Percentiles rank a stretch among this genome's conserved stretches.
Evolutionary conservation across 2,888 invertebrate species (phyloP).

Genomic region (Hydrotaea diabolus): DNA sequence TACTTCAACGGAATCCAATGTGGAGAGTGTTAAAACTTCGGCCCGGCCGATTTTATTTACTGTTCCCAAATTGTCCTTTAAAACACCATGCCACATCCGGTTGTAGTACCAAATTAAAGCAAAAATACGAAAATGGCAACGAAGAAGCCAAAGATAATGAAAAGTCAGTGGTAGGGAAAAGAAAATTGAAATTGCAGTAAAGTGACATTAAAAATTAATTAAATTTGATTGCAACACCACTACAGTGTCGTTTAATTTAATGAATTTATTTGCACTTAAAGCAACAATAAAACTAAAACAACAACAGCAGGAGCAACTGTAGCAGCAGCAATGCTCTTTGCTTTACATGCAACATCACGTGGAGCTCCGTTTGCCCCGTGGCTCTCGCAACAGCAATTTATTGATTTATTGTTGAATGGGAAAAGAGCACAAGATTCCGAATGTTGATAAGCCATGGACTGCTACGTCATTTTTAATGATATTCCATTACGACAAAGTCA

Average conservation of each 20-base stretch:
- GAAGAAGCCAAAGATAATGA: constrained; percentile 53
- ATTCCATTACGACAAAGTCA: constrained; percentile 9
- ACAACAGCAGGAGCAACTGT: background rate
- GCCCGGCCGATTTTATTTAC: too few relatives aligned
- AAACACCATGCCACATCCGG: background rate
- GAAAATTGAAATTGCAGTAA: constrained; percentile 77
- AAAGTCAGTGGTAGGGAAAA: constrained; percentile 68
- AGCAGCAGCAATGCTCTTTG: background rate
- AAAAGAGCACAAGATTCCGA: constrained; percentile 16
- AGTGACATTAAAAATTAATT: constrained; percentile 79
- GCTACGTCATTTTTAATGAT: constrained; percentile 12
- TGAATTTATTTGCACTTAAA: constrained; percentile 68
- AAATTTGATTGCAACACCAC: constrained; percentile 76
- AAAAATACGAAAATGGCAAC: background rate
- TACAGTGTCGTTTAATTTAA: constrained; percentile 69
- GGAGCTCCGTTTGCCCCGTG: background rate
- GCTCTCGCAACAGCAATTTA: background rate
- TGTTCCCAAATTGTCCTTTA: background rate
- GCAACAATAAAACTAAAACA: constrained; percentile 51
- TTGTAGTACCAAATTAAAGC: background rate
- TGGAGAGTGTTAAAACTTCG: too few relatives aligned
- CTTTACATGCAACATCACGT: background rate
- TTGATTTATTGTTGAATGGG: constrained; percentile 11
- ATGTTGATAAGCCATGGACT: constrained; percentile 3
- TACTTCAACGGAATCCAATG: too few relatives aligned